Evolutionary conservation across 1,140 invertebrate species (phyloP).

Genomic region (Olivierus martensii): DNA sequence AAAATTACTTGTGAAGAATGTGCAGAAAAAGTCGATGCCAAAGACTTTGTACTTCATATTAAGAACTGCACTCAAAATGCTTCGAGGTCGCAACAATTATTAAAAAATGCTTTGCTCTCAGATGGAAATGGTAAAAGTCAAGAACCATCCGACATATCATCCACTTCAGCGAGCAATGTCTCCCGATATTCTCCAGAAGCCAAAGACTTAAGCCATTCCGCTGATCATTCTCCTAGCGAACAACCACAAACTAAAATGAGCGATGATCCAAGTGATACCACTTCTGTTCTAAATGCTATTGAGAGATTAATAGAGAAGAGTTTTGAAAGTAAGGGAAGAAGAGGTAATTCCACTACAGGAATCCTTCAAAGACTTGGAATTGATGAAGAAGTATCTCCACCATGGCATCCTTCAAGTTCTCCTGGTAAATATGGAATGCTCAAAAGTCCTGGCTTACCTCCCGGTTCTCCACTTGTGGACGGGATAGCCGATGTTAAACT

Average conservation of each 20-base stretch:
- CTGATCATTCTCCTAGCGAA: too few species aligned
- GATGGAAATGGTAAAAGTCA: background rate
- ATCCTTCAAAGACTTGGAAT: constrained; percentile 80
- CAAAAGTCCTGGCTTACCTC: too few species aligned
- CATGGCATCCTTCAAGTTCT: constrained; percentile 16
- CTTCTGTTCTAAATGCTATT: constrained; percentile 80
- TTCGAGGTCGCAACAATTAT: background rate
- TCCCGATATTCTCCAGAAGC: background rate
- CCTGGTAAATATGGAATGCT: background rate
- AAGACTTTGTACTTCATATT: constrained; percentile 84
- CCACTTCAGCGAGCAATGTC: background rate
- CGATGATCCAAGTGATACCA: constrained; percentile 12
- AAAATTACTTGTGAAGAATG: constrained; percentile 82
- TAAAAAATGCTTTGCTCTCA: background rate
- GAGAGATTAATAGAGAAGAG: constrained; percentile 95
- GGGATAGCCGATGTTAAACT: too few species aligned
- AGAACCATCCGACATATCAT: background rate
- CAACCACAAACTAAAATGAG: background rate
- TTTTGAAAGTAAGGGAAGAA: constrained; percentile 66
- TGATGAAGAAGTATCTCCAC: constrained; percentile 45
- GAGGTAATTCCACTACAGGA: constrained; percentile 44
- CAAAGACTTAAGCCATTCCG: background rate
- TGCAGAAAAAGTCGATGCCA: constrained; percentile 83
- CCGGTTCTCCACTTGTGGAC: too few species aligned
- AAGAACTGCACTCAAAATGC: constrained; percentile 32